Base-by-base conservation (phyloP, 2,113 vertebrate species). In the Coreoperca whiteheadi region DNA sequence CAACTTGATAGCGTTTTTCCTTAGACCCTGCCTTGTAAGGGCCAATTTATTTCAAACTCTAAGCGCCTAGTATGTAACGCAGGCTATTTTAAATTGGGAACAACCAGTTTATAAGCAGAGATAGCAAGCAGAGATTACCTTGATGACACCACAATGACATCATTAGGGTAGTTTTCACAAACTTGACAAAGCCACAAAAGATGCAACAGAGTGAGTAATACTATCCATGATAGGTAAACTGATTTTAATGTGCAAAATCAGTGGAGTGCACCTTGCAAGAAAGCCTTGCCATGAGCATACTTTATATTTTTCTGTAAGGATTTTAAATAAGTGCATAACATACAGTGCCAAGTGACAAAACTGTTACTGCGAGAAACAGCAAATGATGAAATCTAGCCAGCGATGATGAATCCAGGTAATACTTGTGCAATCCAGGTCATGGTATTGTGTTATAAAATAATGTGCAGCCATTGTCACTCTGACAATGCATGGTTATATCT, bases 361-460 rank as follows among this genome's bases (percentile, higher is more conserved):
- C 4, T 54, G 1, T 23, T 48, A 59, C 43, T 23, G 28, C 60
- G 12, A 41, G 41, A 67, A 23, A 60, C 9, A 34, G 61, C 28
- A 59, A 51, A 32, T 74, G 54, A 69, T 74, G 73, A 54, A 66
- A 76, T 48, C n/a, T 3, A 43, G 25, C 6, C 39, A 46, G 54
- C 5, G 67, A 11, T 34, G 8, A 65, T 30, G 21, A 61, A 66
- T 60, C 56, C 77, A 77, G 53, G 64, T 77, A 65, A 77, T 64
- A 32, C 34, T 74, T 41, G 77, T 85, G 73, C 67, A 86, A 81
- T 69, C 53, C 60, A 63, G 8, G 66, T 70, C 32, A 71, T 65
- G 21, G 20, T 25, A 37, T 28, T 25, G 25, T 60, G 68, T 74
- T 54, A n/a, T 30, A 51, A 18, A 70, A 25, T 46, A 3, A 56